Evolutionary conservation across 1,140 invertebrate species (phyloP), one percentile per base, ranked within the genome.

Genomic region (Stenopsyche tienmushanensis): DNA sequence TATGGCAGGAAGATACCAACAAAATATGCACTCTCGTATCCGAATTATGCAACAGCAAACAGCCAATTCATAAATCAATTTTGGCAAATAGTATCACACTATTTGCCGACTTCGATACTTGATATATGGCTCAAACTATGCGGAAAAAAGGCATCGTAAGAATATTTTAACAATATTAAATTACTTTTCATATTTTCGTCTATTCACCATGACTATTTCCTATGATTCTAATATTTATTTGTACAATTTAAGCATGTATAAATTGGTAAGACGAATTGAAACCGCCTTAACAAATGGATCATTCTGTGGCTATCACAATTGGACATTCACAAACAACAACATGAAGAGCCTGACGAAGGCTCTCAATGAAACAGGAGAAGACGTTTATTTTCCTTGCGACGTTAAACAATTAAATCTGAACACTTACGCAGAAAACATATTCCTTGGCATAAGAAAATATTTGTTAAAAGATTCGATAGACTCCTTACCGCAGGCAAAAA

Each of bases 291-390:
- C 86, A 17, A 88, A 87, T 0, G 87, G 94, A 0, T 88, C 93
- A 74, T 97, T 90, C 75, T 98, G 97, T 73, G 90, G 93, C 0
- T 85, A 89, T 3, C 85, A 91, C 71, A 88, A 96, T 72, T 98
- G 93, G 93, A 81, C 87, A 41, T 98, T 97, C 73, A 81, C 84
- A 13, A 86, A 85, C 20, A 79, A 85, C 1, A 94, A 95, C 72
- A 83, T 94, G 70, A 80, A 82, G 13, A 80, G 85, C 45, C 78
- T 98, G 0, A 78, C 83, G 39, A 75, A 80, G 17, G 81, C 83
- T 41, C 80, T 93, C n/a, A 79, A 80, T 8, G 47, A 63, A 0
- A 75, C 82, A 0, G 76, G 81, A 20, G 90, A 94, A 71, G 79
- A 79, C 3, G 75, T 76, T 18, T 74, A 77, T 0, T 92, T 91